Evolutionary conservation across 2,797 vertebrate species (phyloP), one percentile per base, ranked within the genome.

Genomic region (Hoplostethus atlanticus): DNA sequence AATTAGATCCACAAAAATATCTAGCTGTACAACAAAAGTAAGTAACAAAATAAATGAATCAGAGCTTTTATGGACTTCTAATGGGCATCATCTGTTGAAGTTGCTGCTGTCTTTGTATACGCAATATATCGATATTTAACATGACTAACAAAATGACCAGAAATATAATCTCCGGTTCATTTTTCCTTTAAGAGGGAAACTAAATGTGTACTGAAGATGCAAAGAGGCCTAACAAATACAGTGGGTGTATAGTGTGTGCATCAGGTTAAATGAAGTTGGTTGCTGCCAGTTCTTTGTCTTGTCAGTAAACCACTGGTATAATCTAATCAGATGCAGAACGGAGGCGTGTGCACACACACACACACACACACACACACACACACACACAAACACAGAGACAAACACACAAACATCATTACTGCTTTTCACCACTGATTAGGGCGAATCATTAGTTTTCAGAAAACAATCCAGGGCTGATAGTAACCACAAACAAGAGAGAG

Each of bases 401-500:
- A 68, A 30, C 53, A 71, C 60, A 36, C 48, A 62, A 56, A 79
- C 53, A 80, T 64, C 21, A 71, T 68, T 71, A 55, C 50, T 56
- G 59, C 64, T 69, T 77, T 76, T 76, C 73, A 16, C 62, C 76
- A 76, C 66, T 76, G 77, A 87, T 90, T 84, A 79, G 70, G 60
- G 69, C 48, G 75, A 64, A 79, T 74, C 71, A 70, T 86, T 85
- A 81, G 65, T 71, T 70, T 66, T 64, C 68, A 36, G 57, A 82
- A 76, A 28, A 75, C 46, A 75, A 76, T 66, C 48, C 61, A 5
- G 73, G 64, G 71, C 77, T 28, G 55, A 81, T 77, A 65, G 81
- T 68, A 76, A 72, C 56, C 36, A 73, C 77, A 54, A 76, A 61
- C 28, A 2, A 47, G 13, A 63, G 15, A 74, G 47, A 68, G 52